Evolutionary conservation across 2,888 invertebrate species (phyloP).

Genomic region (Diploptera punctata): DNA sequence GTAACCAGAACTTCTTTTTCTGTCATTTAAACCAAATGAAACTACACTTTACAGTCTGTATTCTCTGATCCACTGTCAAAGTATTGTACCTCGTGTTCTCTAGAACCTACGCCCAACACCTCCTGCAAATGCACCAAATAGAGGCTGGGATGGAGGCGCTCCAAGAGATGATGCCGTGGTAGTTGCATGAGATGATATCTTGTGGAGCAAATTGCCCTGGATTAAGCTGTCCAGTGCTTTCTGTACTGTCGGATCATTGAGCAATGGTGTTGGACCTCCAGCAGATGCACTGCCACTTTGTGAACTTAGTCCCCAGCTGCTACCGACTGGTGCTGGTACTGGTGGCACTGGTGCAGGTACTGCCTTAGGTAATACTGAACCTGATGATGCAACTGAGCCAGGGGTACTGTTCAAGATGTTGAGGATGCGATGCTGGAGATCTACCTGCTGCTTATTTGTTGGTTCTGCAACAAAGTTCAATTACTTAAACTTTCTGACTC

Average conservation of each 20-base stretch:
- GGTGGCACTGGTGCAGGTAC: slow-evolving; percentile 50
- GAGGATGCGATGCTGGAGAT: slow-evolving; percentile 78
- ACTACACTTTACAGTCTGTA: too few species aligned
- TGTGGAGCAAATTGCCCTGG: slow-evolving; percentile 53
- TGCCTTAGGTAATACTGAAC: slow-evolving; percentile 40
- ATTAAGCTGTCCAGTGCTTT: slow-evolving; percentile 77
- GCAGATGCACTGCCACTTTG: slow-evolving; percentile 25
- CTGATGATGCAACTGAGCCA: slow-evolving; percentile 45
- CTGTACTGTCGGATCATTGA: slow-evolving; percentile 79
- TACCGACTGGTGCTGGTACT: slow-evolving; percentile 51
- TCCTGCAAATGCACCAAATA: slow-evolving; percentile 34
- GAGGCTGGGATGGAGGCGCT: slow-evolving; percentile 34
- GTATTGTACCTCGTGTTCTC: neutral
- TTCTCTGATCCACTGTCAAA: too few species aligned
- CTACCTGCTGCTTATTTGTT: slow-evolving; percentile 58
- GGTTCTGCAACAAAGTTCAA: neutral
- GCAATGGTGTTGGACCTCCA: slow-evolving; percentile 56
- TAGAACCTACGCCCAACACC: slow-evolving; percentile 22
- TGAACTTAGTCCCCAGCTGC: slow-evolving; percentile 44
- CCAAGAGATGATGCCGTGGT: slow-evolving; percentile 30
- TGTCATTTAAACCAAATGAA: too few species aligned
- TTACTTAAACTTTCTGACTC: too few species aligned
- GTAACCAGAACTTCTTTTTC: too few species aligned
- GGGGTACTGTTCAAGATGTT: slow-evolving; percentile 74
- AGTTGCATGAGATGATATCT: slow-evolving; percentile 29